Percentiles rank a stretch among this genome's conserved stretches.
These are phyloP conservation scores for Atlantisia rogersi DNA, from an alignment of 2,113 vertebrate genomes.

Conservation along the genomic window DNA sequence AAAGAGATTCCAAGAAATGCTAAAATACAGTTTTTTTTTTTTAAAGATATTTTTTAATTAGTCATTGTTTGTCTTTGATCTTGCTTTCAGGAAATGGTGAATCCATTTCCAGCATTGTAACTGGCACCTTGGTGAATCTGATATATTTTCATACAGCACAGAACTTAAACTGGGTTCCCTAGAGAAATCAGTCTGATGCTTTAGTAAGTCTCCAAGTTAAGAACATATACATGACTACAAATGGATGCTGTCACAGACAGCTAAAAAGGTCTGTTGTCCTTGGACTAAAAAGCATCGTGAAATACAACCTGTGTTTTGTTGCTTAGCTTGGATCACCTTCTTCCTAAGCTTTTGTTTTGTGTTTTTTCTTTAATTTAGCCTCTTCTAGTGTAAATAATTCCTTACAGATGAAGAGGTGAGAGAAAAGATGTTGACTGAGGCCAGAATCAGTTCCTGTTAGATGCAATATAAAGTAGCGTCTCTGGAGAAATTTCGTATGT, in stretches of 20 bases:
- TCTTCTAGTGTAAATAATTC: neutral
- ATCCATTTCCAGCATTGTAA: neutral
- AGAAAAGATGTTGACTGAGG: neutral
- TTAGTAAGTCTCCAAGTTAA: neutral
- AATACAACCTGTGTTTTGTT: neutral
- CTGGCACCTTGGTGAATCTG: neutral
- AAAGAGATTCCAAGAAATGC: neutral
- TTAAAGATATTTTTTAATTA: neutral
- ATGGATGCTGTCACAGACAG: neutral
- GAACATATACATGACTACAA: neutral
- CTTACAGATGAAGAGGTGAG: neutral
- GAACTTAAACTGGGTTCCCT: neutral
- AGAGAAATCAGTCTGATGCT: neutral
- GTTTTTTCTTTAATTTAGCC: neutral
- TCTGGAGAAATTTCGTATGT: neutral
- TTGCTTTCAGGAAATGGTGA: neutral
- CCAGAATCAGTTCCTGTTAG: neutral
- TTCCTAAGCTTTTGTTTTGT: neutral
- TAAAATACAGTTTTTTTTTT: neutral
- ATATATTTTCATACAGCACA: fast-evolving
- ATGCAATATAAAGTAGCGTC: neutral
- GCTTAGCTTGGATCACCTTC: neutral
- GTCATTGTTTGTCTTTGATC: neutral
- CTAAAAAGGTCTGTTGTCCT: neutral
- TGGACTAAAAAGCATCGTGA: neutral